Conservation (phyloP, 1,140 invertebrate genomes). For the Orchesella cincta region DNA sequence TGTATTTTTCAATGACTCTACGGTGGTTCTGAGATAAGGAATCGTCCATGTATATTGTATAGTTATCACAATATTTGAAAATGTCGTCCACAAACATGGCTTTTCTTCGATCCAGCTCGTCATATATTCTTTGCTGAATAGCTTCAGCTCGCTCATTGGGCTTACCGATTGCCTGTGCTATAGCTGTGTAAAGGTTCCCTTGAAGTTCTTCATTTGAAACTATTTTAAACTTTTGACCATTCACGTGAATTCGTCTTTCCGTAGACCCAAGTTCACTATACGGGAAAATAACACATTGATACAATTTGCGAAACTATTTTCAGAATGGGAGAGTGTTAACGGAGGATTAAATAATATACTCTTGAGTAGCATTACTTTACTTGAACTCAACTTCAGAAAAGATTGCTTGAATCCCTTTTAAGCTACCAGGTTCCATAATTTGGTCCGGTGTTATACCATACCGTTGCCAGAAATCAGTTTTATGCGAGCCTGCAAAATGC, state of each 20-base stretch:
- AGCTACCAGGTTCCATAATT: neutral
- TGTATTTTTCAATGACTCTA: too few relatives aligned
- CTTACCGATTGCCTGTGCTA: neutral
- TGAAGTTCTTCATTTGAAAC: neutral
- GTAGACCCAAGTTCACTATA: neutral
- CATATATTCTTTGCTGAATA: too few relatives aligned
- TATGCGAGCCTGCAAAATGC: neutral
- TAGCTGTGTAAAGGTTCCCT: neutral
- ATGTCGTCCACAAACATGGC: neutral
- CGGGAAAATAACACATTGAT: neutral
- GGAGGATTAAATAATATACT: too few relatives aligned
- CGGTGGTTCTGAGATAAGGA: too few relatives aligned
- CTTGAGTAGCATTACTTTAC: neutral
- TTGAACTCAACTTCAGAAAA: neutral
- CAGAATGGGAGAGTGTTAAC: too few relatives aligned
- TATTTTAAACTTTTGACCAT: constrained; percentile 27
- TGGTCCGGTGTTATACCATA: neutral
- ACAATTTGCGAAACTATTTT: too few relatives aligned
- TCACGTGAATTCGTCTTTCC: constrained; percentile 10
- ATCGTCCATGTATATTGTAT: too few relatives aligned
- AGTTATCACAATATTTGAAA: neutral
- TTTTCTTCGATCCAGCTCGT: neutral
- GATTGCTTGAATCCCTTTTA: neutral
- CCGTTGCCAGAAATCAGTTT: neutral
- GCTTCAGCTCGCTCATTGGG: neutral